phyloP scores from a whole-genome alignment of 35 echinoderm and acorn worm genomes.

The Lytechinus variegatus region DNA sequence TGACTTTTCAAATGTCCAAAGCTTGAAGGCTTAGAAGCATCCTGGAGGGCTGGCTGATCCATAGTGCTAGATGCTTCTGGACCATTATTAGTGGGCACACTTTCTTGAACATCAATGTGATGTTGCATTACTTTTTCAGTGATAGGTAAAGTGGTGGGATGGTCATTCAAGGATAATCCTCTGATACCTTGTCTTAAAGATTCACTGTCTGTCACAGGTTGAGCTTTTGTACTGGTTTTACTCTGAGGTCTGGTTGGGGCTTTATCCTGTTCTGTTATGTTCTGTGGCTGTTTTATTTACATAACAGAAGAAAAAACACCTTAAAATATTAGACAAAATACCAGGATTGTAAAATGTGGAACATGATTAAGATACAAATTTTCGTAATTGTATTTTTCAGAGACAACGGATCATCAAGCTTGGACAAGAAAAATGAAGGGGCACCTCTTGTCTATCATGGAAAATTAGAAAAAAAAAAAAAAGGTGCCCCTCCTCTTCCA shows the following conservation, averaged over 20 bases:
- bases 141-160: not conserved
- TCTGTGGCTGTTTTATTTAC: not conserved
- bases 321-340: no score
- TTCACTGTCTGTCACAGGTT: not conserved
- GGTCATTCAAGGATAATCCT: not conserved
- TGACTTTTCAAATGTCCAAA: not conserved
- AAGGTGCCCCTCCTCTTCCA: no score
- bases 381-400: no score
- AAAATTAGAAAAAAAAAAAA: no score
- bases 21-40: not conserved
- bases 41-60: not conserved
- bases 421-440: no score
- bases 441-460: no score
- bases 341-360: no score
- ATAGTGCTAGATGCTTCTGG: not conserved
- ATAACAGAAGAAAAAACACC: no score
- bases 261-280: not conserved
- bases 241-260: not conserved
- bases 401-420: no score
- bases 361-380: no score
- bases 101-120: not conserved
- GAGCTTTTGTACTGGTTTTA: not conserved
- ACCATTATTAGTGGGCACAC: not conserved
- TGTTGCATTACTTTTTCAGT: not conserved
- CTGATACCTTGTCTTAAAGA: not conserved